Percentiles rank a stretch among this genome's conserved stretches.
Conservation (phyloP, 2,797 vertebrate genomes). For the Cyprinodon diabolis region DNA sequence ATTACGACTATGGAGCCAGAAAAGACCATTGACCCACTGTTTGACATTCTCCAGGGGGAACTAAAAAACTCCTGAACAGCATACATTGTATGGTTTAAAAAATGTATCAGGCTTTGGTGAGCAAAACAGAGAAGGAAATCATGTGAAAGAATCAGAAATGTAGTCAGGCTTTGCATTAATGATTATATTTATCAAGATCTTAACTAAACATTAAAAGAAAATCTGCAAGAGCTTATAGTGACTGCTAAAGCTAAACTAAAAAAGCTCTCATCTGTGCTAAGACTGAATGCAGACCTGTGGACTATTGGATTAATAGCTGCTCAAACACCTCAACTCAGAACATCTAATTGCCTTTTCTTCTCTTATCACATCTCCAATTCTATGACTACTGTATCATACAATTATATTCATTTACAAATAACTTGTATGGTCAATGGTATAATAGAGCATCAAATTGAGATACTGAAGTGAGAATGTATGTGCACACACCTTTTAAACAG, state of each 20-base stretch:
- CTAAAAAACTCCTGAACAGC: constrained; percentile 17
- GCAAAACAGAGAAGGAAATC: not conserved
- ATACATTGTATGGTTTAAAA: not conserved
- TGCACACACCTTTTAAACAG: not conserved
- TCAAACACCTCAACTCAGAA: not conserved
- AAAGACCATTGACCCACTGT: constrained; percentile 32
- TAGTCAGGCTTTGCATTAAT: not conserved
- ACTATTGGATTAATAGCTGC: not conserved
- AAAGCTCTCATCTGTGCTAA: not conserved
- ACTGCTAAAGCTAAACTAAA: not conserved
- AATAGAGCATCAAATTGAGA: not conserved
- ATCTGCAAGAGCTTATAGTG: not conserved
- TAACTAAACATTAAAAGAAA: not conserved
- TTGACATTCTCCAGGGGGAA: constrained; percentile 44
- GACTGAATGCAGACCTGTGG: not conserved
- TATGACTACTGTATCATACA: not conserved
- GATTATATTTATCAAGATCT: not conserved
- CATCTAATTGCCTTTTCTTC: not conserved
- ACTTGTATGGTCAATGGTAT: not conserved
- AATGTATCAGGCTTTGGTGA: not conserved
- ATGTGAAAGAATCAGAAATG: not conserved
- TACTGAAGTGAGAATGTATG: not conserved
- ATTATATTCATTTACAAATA: not conserved
- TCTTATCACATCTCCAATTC: not conserved
- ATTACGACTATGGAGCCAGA: constrained; percentile 48